Evolutionary conservation across 2,888 invertebrate species (phyloP).

Genomic region (Diaperis boleti): DNA sequence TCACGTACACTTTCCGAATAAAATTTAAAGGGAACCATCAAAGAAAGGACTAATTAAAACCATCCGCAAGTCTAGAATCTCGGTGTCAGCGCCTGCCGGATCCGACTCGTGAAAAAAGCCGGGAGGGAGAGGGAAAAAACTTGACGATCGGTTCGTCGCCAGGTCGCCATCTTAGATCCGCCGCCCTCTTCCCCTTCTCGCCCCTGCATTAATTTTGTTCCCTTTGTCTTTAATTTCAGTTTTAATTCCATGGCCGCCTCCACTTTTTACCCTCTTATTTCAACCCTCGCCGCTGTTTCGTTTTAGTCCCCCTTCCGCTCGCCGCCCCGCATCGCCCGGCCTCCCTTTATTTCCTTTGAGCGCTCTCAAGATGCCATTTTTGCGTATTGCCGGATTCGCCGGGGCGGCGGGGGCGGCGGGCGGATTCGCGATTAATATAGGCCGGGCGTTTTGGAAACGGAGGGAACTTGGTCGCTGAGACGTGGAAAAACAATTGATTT

Average conservation of each 20-base stretch:
- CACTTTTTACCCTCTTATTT: slow-evolving; percentile 67
- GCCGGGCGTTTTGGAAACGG: slow-evolving; percentile 43
- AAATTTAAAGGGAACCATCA: no score
- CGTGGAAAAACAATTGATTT: slow-evolving; percentile 64
- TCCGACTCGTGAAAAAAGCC: slow-evolving; percentile 3
- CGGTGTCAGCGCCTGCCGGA: slow-evolving; percentile 15
- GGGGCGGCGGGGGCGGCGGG: not conserved
- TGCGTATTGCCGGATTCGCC: slow-evolving; percentile 25
- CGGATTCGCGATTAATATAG: slow-evolving; percentile 32
- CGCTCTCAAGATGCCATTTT: slow-evolving; percentile 40
- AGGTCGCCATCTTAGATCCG: slow-evolving; percentile 59
- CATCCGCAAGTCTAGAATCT: slow-evolving; percentile 51
- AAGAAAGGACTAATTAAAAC: slow-evolving; percentile 59
- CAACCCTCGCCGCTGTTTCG: slow-evolving; percentile 58
- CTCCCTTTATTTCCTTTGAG: slow-evolving; percentile 26
- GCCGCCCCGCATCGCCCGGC: slow-evolving; percentile 7
- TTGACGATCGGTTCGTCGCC: slow-evolving; percentile 32
- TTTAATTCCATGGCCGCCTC: slow-evolving; percentile 66
- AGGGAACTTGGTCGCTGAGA: slow-evolving; percentile 60
- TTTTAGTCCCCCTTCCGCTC: slow-evolving; percentile 17
- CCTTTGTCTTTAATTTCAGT: slow-evolving; percentile 67
- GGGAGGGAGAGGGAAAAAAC: slow-evolving; percentile 4
- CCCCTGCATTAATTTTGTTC: slow-evolving; percentile 64
- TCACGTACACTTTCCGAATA: no score
- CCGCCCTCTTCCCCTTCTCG: slow-evolving; percentile 49